Conservation (phyloP, 2,797 vertebrate genomes). For the Mormyrops boulengeri region DNA sequence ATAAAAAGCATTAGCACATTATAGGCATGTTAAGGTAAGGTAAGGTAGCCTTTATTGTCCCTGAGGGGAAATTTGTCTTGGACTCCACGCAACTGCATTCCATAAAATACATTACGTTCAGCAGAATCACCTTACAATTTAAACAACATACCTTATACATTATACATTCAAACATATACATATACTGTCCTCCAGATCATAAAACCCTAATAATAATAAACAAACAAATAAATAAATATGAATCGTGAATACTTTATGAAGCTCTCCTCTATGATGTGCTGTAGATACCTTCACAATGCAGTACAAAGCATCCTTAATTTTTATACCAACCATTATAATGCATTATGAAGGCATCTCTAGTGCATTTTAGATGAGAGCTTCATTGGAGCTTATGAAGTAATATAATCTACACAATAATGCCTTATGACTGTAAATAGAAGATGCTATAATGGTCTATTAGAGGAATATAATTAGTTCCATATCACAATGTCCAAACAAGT, state of each 20-base stretch:
- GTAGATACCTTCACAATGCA: background rate
- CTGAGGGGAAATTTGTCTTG: background rate
- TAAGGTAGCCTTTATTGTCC: background rate
- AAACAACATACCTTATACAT: background rate
- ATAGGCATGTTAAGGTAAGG: too few species aligned
- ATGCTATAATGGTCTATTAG: too few species aligned
- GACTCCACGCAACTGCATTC: background rate
- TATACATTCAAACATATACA: background rate
- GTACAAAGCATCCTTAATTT: too few species aligned
- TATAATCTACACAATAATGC: too few species aligned
- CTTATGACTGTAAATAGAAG: too few species aligned
- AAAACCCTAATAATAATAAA: background rate
- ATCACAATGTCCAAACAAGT: background rate
- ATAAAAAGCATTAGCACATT: too few species aligned
- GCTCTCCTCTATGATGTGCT: background rate
- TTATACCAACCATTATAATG: too few species aligned
- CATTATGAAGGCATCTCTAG: too few species aligned
- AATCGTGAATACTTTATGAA: background rate
- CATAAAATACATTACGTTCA: background rate
- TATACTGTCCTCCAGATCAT: background rate
- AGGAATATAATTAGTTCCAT: background rate
- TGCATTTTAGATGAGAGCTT: too few species aligned
- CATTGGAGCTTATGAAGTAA: too few species aligned
- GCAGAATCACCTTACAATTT: background rate
- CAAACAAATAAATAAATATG: background rate